Evolutionary conservation across 2,113 vertebrate genomes (phyloP), one percentile per base, ranked within the genome.

Genomic region (Gopherus evgoodei): DNA sequence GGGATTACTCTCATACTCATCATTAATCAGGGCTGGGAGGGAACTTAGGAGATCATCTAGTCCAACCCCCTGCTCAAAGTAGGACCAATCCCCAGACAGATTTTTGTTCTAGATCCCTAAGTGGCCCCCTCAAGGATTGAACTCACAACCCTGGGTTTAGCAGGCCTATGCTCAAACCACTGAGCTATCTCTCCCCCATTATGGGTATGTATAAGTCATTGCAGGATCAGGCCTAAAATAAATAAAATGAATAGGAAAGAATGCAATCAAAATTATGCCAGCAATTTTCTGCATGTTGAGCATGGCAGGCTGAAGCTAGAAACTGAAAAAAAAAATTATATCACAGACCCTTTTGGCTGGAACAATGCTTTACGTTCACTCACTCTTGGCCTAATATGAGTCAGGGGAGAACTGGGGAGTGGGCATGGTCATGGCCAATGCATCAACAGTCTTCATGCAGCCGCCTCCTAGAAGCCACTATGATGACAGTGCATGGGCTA

Each of bases 341-440:
- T 17, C 38, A 1, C 2, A 5, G 4, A 27, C 6, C 1, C 0
- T 78, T 84, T 59, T 78, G 83, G 38, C 69, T 81, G 47, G 25
- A 5, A 8, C 62, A 49, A n/a, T 4, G 10, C 7, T n/a, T 19
- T 56, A 54, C 49, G 54, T 59, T 91, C 62, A 42, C 13, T 65
- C 10, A 16, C 7, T 0, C 16, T 3, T 13, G 2, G 38, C 65
- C 8, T 8, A 12, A 31, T 84, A 27, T 0, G 29, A 29, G 31
- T 29, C 29, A 14, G 19, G 49, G 1, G 19, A 72, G 38, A 59
- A 75, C 3, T 0, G 2, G 12, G 22, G 11, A 35, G 13, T 24
- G n/a, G 59, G 50, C 80, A 84, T 87, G 80, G 50, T 2, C n/a
- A n/a, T 42, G 72, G 54, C 1, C 0, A 5, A 5, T 0, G 0